Conservation (phyloP, 1,140 invertebrate species). For the Sinella curviseta region DNA sequence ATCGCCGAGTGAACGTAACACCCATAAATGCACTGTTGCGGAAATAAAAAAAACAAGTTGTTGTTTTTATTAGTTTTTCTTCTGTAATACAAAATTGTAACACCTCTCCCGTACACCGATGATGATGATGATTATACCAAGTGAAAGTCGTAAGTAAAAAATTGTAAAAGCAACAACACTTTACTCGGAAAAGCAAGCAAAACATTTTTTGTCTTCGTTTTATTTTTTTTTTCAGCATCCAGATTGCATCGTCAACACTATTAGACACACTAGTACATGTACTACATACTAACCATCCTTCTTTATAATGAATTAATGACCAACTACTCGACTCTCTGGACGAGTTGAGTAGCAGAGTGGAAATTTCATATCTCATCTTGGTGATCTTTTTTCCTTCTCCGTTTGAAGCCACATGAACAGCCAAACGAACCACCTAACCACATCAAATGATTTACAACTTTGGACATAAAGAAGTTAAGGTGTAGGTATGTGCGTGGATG, state of each 20-base stretch:
- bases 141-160: too few relatives aligned
- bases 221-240: too few relatives aligned
- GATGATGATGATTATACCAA: background rate
- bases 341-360: background rate
- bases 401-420: background rate
- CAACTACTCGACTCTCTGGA: too few relatives aligned
- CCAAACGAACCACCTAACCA: background rate
- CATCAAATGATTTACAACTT: conserved; percentile 20
- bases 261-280: background rate
- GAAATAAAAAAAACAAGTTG: conserved; percentile 48
- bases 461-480: background rate
- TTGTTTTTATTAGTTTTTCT: background rate
- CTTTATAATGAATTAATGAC: too few relatives aligned
- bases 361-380: conserved; percentile 9
- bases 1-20: conserved; percentile 98
- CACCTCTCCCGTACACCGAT: background rate
- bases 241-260: too few relatives aligned
- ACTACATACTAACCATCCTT: too few relatives aligned
- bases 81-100: background rate
- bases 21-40: conserved; percentile 87
- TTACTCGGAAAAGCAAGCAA: too few relatives aligned
- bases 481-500: background rate
- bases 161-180: too few relatives aligned
- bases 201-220: too few relatives aligned
- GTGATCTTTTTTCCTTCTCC: background rate